Evolutionary conservation across 2,888 invertebrate genomes (phyloP).

Genomic region (Drosophila meridiana): DNA sequence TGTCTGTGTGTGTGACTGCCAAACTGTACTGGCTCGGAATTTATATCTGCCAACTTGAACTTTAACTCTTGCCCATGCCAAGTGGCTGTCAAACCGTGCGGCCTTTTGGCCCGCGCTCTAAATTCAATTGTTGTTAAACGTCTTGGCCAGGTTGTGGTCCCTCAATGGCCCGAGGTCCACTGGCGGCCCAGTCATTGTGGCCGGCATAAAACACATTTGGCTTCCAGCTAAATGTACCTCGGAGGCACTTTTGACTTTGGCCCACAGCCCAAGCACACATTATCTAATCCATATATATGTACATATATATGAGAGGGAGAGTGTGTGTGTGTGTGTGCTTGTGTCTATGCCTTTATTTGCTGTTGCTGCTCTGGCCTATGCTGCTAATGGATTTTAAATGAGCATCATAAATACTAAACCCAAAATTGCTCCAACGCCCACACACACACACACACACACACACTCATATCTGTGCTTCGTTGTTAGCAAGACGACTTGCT

Average conservation of each 20-base stretch:
- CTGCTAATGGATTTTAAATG: slow-evolving; percentile 84
- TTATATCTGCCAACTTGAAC: neutral
- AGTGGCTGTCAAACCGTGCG: slow-evolving; percentile 5
- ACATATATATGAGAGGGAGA: neutral
- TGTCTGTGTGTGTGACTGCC: slow-evolving; percentile 1
- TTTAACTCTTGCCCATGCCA: neutral
- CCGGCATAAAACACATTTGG: slow-evolving; percentile 44
- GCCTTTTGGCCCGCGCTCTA: slow-evolving; percentile 27
- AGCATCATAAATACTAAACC: slow-evolving; percentile 83
- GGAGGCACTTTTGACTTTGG: slow-evolving; percentile 74
- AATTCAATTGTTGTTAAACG: slow-evolving; percentile 77
- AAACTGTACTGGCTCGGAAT: slow-evolving; percentile 25
- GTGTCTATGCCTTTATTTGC: slow-evolving; percentile 52
- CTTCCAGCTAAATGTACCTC: slow-evolving; percentile 72
- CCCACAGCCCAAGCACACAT: slow-evolving; percentile 49
- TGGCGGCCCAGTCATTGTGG: slow-evolving; percentile 26
- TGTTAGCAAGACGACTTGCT: slow-evolving; percentile 14
- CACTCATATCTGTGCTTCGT: slow-evolving; percentile 5
- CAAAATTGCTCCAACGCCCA: slow-evolving; percentile 71
- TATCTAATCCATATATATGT: slow-evolving; percentile 24
- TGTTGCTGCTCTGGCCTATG: slow-evolving; percentile 53
- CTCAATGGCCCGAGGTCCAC: slow-evolving; percentile 19
- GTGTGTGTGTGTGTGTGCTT: neutral
- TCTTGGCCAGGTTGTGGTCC: slow-evolving; percentile 57
- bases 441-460: slow-evolving; percentile 11